These are phyloP conservation scores for Drosophila algonquin DNA, from an alignment of 2,888 invertebrate genomes.

Conservation along the genomic window DNA sequence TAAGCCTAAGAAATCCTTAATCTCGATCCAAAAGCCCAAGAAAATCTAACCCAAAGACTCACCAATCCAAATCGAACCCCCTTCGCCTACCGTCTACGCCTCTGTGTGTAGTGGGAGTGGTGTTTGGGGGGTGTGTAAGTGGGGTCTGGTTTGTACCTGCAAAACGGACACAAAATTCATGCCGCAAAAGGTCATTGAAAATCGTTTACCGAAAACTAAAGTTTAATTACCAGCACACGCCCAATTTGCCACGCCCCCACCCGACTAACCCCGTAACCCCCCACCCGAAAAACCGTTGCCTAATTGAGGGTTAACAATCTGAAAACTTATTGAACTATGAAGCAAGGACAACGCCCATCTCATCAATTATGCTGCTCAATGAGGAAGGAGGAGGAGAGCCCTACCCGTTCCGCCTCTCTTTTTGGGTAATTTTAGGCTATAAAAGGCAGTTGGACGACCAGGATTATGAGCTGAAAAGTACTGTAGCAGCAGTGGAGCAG, in stretches of 20 bases:
- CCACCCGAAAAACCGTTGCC: constrained; percentile 49
- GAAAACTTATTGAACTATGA: constrained; percentile 60
- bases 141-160: constrained; percentile 4
- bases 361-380: constrained; percentile 60
- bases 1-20: not conserved
- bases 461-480: constrained; percentile 12
- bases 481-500: not conserved
- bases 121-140: no score
- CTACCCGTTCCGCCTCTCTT: not conserved
- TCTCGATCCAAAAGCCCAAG: not conserved
- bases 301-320: constrained; percentile 60
- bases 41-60: not conserved
- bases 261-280: not conserved
- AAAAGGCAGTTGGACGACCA: constrained; percentile 43
- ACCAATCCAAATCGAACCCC: not conserved
- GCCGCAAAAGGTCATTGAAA: constrained; percentile 27
- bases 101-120: not conserved
- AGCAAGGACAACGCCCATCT: constrained; percentile 50
- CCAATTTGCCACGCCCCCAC: constrained; percentile 23
- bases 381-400: not conserved
- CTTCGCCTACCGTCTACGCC: not conserved
- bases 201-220: constrained; percentile 44
- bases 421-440: constrained; percentile 37
- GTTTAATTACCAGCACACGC: constrained; percentile 58
- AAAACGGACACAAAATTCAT: constrained; percentile 13